These are phyloP conservation scores for Myathropa florea DNA, from an alignment of 2,888 invertebrate genomes.

Conservation along the genomic window DNA sequence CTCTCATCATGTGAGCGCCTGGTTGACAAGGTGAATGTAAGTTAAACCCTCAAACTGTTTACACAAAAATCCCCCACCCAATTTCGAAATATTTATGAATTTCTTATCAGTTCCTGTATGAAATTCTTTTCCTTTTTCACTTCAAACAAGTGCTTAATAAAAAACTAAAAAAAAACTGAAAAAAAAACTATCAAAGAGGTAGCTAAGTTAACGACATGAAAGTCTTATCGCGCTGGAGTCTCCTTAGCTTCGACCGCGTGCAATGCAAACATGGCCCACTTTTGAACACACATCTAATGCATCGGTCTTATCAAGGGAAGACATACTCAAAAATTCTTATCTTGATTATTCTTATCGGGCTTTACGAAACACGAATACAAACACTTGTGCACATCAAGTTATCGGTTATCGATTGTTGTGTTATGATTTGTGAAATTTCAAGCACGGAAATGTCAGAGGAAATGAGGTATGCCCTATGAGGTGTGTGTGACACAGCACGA, in stretches of 20 bases:
- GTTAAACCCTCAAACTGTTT: not conserved
- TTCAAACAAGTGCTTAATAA: constrained; percentile 18
- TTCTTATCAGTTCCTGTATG: not conserved
- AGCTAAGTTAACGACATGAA: constrained; percentile 23
- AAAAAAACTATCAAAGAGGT: not conserved
- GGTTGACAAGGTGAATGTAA: too few relatives aligned
- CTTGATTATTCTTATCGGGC: constrained; percentile 17
- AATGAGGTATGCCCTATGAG: not conserved
- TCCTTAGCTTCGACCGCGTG: constrained; percentile 10
- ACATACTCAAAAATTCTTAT: not conserved
- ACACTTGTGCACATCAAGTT: constrained; percentile 12
- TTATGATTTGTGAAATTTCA: constrained; percentile 17
- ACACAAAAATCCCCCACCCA: not conserved
- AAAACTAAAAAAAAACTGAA: too few relatives aligned
- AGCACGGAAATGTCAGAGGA: constrained; percentile 37
- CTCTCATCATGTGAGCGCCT: too few relatives aligned
- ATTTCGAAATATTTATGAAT: not conserved
- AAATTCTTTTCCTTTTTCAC: not conserved
- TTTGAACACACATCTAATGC: constrained; percentile 1
- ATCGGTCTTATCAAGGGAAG: constrained; percentile 25
- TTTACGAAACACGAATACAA: constrained; percentile 31
- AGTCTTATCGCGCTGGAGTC: constrained; percentile 23
- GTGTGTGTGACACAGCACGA: constrained; percentile 39
- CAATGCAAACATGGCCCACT: constrained; percentile 55
- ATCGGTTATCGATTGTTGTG: constrained; percentile 31